Percentiles rank a stretch among this genome's conserved stretches.
phyloP scores from a whole-genome alignment of 2,797 vertebrate species.

The Crocidura indochinensis region DNA sequence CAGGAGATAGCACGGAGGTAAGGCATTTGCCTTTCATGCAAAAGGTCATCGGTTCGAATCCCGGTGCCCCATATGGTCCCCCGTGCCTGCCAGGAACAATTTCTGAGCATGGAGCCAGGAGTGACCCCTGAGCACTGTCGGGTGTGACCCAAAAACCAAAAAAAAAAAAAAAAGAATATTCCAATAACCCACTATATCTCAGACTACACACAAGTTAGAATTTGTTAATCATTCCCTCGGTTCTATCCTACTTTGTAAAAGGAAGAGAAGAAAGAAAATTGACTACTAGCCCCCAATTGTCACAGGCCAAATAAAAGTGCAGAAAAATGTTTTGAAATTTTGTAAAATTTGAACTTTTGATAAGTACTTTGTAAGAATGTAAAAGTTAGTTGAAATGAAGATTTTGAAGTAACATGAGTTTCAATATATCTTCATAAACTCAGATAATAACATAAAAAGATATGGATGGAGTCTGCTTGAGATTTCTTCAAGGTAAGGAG shows the following conservation, averaged over 20 bases:
- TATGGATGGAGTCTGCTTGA: background rate
- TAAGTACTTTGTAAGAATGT: background rate
- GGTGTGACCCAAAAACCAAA: too few species aligned
- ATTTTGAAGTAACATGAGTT: background rate
- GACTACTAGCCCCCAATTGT: background rate
- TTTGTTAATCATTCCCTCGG: too few species aligned
- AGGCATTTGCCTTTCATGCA: too few species aligned
- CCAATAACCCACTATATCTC: background rate
- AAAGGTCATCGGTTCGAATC: too few species aligned
- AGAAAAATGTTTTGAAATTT: background rate
- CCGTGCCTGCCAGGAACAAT: too few species aligned
- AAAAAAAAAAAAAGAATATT: fast-evolving
- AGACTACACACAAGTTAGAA: background rate
- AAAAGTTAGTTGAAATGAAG: background rate
- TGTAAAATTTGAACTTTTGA: background rate
- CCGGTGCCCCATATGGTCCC: too few species aligned
- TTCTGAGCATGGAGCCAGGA: too few species aligned
- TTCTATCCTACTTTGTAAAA: background rate
- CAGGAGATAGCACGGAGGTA: too few species aligned
- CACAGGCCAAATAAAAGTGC: background rate
- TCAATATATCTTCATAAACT: background rate
- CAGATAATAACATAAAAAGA: background rate
- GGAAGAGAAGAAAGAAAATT: too few species aligned
- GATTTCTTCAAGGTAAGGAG: background rate
- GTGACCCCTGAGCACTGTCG: too few species aligned